Evolutionary conservation across 1,140 invertebrate species (phyloP).

Genomic region (Dolichoris vasculosae): DNA sequence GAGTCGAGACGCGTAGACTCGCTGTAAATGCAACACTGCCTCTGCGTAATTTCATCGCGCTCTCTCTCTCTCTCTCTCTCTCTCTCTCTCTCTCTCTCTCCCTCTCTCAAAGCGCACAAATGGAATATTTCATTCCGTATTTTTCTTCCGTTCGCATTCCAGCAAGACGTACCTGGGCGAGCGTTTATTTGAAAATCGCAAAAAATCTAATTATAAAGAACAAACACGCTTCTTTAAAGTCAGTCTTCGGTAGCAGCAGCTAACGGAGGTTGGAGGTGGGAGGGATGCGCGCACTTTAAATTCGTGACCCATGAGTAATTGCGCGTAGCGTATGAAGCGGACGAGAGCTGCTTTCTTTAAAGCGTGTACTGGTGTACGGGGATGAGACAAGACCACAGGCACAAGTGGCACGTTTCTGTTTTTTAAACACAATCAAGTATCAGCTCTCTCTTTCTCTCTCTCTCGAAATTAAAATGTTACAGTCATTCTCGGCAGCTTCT

Average conservation of each 20-base stretch:
- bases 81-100: neutral
- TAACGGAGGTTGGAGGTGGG: too few relatives aligned
- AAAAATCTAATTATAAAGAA: conserved; percentile 31
- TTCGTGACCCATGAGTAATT: conserved; percentile 12
- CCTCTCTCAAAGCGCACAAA: neutral
- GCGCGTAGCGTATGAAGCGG: neutral
- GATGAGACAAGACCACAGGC: too few relatives aligned
- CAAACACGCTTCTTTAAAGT: neutral
- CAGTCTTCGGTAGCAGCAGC: neutral
- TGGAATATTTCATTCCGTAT: conserved; percentile 9
- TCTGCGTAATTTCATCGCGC: neutral
- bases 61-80: neutral
- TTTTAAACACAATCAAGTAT: too few relatives aligned
- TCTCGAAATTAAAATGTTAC: too few relatives aligned
- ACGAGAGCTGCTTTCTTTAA: too few relatives aligned
- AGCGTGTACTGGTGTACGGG: too few relatives aligned
- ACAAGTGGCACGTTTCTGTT: too few relatives aligned
- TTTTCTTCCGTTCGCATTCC: neutral
- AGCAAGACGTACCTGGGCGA: neutral
- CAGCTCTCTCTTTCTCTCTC: too few relatives aligned
- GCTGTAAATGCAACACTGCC: neutral
- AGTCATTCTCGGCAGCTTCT: too few relatives aligned
- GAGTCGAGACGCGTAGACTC: too few relatives aligned
- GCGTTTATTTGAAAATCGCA: conserved; percentile 12
- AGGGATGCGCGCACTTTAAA: neutral